These are phyloP conservation scores for Mechanitis mazaeus DNA, from an alignment of 2,888 invertebrate genomes.

Conservation along the genomic window DNA sequence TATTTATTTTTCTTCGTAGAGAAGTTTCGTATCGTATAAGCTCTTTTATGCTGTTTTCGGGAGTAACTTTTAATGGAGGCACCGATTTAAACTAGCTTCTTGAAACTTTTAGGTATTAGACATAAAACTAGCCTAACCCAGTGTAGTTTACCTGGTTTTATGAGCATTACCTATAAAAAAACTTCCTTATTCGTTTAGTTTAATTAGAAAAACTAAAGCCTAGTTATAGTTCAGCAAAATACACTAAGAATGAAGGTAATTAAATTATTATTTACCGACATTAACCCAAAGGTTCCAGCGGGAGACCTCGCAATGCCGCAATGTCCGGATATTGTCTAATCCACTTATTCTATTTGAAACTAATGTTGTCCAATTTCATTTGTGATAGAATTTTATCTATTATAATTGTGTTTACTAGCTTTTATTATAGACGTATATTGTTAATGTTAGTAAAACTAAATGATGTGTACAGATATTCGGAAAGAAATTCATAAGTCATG, in stretches of 20 bases:
- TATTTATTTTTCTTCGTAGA: slow-evolving; percentile 28
- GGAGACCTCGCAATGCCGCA: slow-evolving; percentile 36
- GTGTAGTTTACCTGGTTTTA: slow-evolving; percentile 26
- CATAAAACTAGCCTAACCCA: slow-evolving; percentile 22
- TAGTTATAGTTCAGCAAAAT: not conserved
- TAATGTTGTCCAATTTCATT: slow-evolving; percentile 33
- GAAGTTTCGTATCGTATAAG: slow-evolving; percentile 23
- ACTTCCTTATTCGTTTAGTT: slow-evolving; percentile 17
- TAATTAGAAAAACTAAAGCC: not conserved
- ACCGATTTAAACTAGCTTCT: slow-evolving; percentile 31
- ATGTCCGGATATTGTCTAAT: slow-evolving; percentile 53
- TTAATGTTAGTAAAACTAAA: no score
- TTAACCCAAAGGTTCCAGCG: slow-evolving; percentile 35
- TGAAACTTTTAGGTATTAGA: slow-evolving; percentile 30
- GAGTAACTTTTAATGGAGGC: slow-evolving; percentile 31
- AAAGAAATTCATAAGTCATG: not conserved
- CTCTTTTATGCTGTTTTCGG: slow-evolving; percentile 28
- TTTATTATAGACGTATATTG: not conserved
- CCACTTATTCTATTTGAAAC: slow-evolving; percentile 50
- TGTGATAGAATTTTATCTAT: slow-evolving; percentile 9
- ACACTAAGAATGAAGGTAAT: slow-evolving; percentile 8
- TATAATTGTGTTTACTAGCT: not conserved
- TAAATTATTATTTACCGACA: slow-evolving; percentile 20
- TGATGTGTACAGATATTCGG: no score
- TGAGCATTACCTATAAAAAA: slow-evolving; percentile 21